Evolutionary conservation across 1,140 invertebrate genomes (phyloP).

Genomic region (Drosophila albomicans): DNA sequence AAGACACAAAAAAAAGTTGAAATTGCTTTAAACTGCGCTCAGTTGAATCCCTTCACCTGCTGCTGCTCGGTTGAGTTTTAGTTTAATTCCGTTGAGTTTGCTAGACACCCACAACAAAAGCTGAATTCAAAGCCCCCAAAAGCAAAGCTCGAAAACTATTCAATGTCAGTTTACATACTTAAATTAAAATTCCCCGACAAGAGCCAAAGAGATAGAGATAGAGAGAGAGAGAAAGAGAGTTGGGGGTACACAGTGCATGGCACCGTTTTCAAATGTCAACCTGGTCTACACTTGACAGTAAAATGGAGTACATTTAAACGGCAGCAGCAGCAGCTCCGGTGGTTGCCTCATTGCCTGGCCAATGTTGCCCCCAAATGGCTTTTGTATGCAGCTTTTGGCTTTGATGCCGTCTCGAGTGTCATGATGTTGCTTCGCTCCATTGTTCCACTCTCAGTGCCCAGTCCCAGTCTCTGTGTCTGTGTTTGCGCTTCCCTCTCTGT

Average conservation of each 20-base stretch:
- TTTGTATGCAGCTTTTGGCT: constrained; percentile 63
- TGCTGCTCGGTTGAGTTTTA: constrained; percentile 7
- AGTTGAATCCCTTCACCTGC: neutral
- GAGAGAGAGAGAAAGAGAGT: constrained; percentile 20
- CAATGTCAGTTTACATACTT: constrained; percentile 84
- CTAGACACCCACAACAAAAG: constrained; percentile 65
- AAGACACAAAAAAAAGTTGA: constrained; percentile 59
- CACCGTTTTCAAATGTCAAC: constrained; percentile 74
- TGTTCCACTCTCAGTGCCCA: constrained; percentile 33
- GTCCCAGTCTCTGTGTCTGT: neutral
- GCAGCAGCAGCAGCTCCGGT: constrained; percentile 54
- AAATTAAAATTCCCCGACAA: constrained; percentile 80
- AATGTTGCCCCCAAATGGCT: constrained; percentile 40
- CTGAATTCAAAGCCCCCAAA: constrained; percentile 6
- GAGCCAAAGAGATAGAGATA: constrained; percentile 24
- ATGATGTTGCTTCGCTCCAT: constrained; percentile 60
- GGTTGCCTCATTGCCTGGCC: constrained; percentile 10
- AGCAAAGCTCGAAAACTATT: constrained; percentile 64
- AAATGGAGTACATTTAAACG: constrained; percentile 81
- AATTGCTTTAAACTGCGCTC: constrained; percentile 64
- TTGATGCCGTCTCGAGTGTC: constrained; percentile 68
- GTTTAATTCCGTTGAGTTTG: constrained; percentile 31
- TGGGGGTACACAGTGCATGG: constrained; percentile 20
- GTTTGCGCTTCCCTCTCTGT: too few species aligned
- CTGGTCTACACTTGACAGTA: constrained; percentile 77